Conservation (phyloP, 2,888 invertebrate species). For the Lordiphosa andalusiaca region DNA sequence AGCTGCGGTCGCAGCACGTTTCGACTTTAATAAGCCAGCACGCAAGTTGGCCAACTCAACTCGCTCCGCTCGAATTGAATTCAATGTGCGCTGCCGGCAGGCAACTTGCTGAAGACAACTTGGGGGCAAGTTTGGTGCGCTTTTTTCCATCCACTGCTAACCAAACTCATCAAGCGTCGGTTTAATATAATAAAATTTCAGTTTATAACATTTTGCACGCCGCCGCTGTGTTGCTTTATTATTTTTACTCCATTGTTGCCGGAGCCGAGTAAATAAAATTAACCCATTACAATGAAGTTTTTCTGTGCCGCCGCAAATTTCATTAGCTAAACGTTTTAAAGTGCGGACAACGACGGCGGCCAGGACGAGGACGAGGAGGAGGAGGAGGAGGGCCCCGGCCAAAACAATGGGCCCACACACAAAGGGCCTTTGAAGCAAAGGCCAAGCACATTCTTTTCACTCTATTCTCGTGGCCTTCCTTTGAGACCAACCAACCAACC, state of each 20-base stretch:
- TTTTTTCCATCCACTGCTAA: conserved; percentile 49
- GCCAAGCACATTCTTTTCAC: conserved; percentile 68
- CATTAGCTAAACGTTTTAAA: conserved; percentile 75
- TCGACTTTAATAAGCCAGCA: conserved; percentile 73
- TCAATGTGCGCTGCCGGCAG: conserved; percentile 47
- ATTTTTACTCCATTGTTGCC: conserved; percentile 12
- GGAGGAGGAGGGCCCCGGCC: conserved; percentile 14
- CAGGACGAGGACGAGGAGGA: too few species aligned
- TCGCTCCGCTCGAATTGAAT: conserved; percentile 55
- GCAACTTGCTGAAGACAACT: conserved; percentile 36
- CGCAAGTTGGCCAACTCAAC: conserved; percentile 58
- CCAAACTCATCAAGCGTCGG: conserved; percentile 75
- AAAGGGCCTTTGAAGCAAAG: conserved; percentile 61
- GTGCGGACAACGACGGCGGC: conserved; percentile 57
- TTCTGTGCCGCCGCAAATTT: conserved; percentile 59
- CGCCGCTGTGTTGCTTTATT: conserved; percentile 13
- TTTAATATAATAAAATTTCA: conserved; percentile 76
- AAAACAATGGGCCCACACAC: conserved; percentile 28
- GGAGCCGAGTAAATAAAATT: conserved; percentile 69
- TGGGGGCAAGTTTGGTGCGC: conserved; percentile 32
- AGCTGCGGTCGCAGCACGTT: conserved; percentile 63
- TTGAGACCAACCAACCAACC: conserved; percentile 34
- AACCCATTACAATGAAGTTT: conserved; percentile 75
- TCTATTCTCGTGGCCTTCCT: conserved; percentile 59
- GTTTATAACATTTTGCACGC: conserved; percentile 68